Conservation (phyloP, 2,888 invertebrate genomes). For the Drosophila eohydei region DNA sequence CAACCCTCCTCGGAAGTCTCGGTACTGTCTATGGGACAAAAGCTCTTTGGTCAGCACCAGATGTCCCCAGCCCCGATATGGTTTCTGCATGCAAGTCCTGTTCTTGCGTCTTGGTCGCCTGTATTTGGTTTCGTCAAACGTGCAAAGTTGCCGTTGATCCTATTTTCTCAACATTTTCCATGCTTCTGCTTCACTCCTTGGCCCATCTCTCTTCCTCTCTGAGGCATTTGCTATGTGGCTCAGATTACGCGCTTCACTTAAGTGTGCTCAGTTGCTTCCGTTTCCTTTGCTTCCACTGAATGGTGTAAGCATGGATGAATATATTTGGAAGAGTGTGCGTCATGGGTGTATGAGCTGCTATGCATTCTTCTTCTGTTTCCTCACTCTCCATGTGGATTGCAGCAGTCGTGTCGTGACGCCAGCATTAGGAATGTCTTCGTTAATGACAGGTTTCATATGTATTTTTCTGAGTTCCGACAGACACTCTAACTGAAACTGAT, state of each 20-base stretch:
- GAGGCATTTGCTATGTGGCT: conserved; percentile 77
- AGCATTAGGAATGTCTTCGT: conserved; percentile 66
- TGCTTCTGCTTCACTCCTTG: conserved; percentile 18
- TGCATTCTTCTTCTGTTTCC: conserved; percentile 49
- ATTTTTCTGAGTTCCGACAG: conserved; percentile 16
- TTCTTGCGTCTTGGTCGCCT: conserved; percentile 13
- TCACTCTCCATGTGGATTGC: conserved; percentile 58
- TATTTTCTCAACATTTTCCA: conserved; percentile 69
- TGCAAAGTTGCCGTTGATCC: conserved; percentile 79
- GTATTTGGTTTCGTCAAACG: conserved; percentile 69
- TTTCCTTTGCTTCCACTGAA: conserved; percentile 52
- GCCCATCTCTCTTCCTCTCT: neutral
- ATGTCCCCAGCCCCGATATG: conserved; percentile 15
- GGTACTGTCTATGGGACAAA: conserved; percentile 45
- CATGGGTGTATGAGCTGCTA: conserved; percentile 17
- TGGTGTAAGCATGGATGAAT: conserved; percentile 7
- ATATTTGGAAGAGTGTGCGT: conserved; percentile 14
- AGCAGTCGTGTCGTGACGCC: conserved; percentile 14
- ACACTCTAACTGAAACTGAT: conserved; percentile 1
- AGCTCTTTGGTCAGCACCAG: conserved; percentile 46
- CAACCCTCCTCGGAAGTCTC: conserved; percentile 10
- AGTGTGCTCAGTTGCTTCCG: conserved; percentile 76
- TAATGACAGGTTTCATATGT: conserved; percentile 65
- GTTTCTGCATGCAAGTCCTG: conserved; percentile 14
- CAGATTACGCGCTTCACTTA: conserved; percentile 82